phyloP scores from a whole-genome alignment of 2,797 vertebrate species.

The Margarornis squamiger region DNA sequence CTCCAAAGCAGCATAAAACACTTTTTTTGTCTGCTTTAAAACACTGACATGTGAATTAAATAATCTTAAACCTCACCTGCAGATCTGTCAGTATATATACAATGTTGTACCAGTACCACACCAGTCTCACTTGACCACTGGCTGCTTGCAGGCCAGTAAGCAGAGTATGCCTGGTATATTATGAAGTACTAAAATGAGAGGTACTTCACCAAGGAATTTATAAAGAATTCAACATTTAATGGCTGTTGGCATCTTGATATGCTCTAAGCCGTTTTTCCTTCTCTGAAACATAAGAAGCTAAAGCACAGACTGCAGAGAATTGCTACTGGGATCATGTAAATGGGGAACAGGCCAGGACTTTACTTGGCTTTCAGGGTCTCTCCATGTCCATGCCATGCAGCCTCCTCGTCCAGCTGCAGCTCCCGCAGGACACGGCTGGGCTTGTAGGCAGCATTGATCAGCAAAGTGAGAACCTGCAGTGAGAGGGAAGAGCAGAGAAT shows the following conservation, averaged over 20 bases:
- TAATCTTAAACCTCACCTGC: neutral
- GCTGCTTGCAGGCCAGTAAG: neutral
- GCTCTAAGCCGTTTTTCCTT: neutral
- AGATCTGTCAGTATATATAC: neutral
- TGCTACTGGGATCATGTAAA: neutral
- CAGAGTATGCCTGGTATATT: neutral
- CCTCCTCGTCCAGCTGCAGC: conserved; percentile 95
- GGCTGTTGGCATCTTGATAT: neutral
- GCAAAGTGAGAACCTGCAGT: conserved; percentile 88
- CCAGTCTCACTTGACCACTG: neutral
- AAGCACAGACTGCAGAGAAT: neutral
- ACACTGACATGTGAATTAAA: neutral
- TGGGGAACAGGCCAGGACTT: conserved; percentile 40
- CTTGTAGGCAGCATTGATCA: conserved; percentile 98
- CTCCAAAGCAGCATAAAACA: neutral
- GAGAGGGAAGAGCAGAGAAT: neutral
- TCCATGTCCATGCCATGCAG: conserved; percentile 92
- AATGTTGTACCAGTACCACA: neutral
- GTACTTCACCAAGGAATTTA: neutral
- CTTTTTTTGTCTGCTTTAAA: neutral
- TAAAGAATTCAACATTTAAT: neutral
- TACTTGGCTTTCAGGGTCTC: conserved; percentile 99
- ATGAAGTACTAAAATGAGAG: neutral
- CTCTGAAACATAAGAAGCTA: neutral
- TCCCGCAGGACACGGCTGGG: conserved; percentile 95